Evolutionary conservation across 2,888 invertebrate species (phyloP), one percentile per base, ranked within the genome.

Genomic region (Lasius fuliginosus): DNA sequence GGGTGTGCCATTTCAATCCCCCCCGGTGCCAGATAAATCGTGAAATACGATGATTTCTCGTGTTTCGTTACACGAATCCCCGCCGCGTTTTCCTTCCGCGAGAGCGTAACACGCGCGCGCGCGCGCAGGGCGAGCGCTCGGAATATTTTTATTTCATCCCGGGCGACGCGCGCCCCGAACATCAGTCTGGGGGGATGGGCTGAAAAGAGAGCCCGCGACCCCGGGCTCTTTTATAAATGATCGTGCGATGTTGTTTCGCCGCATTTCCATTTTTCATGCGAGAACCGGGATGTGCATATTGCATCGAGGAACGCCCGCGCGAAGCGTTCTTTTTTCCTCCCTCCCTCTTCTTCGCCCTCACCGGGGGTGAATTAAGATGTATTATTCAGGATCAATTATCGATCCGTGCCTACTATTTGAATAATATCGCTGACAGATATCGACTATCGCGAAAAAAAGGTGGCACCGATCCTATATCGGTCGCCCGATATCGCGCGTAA

Each of bases 41-140:
- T 27, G 36, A 71, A 79, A 79, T 36, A 71, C 79, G 33, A 71
- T 27, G 58, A 79, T 79, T 71, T 46, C 79, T 79, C 79, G 58
- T 79, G 23, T 79, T 79, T 79, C 73, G 58, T 79, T 71, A 60
- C 73, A 3, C 46, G 73, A 27, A 9, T 67, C 27, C 36, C 36
- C 53, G 9, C 49, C 15, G 40, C 77, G 46, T 71, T 60, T 46
- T 73, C 18, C 73, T 60, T 60, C 18, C 8, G 60, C 33, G 71
- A 23, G 23, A 23, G 23, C 23, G 23, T 23, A 23, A 23, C 23
- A 0, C 23, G 18, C 58, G 42, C 33, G 12, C 18, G 23, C 58
- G 27, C 1, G 40, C 15, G 42, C 33, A 23, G 30, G 23, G 27
- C 12, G 42, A 8, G 30, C 40, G 40, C 27, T 18, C 8, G 23